Evolutionary conservation across 2,113 vertebrate species (phyloP), one percentile per base, ranked within the genome.

Genomic region (Sapajus apella): DNA sequence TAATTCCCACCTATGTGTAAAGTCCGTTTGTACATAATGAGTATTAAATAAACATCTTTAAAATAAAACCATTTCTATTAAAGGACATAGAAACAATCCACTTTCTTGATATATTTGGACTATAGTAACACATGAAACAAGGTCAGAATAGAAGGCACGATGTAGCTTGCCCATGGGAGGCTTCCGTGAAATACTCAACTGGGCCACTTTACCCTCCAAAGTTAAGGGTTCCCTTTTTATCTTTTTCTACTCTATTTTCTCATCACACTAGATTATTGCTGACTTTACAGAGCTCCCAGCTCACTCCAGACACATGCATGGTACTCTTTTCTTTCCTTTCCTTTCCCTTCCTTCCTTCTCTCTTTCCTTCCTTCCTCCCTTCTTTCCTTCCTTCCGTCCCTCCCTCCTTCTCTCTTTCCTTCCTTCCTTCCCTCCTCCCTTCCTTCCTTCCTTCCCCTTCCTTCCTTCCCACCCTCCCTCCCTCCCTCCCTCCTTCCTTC

Each of bases 141-240:
- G 70, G 5, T 70, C 3, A 10, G 11, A 13, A 3, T 3, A 20
- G 23, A 2, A 18, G 35, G 32, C 10, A 3, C 5, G 2, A 5
- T 2, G 6, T 0, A 1, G 5, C 2, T 9, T 6, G n/a, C 23
- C 8, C 47, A 5, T 3, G 1, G 2, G 55, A 16, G 37, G 8
- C 8, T 1, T 20, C 66, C 0, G 0, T 1, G 10, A 1, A 5
- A n/a, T 9, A 2, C 12, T 56, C 43, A 43, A 2, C 8, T 43
- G 21, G 27, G 35, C 23, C 3, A 6, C 13, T 45, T 25, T 2
- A 0, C 8, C 76, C 43, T 18, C 20, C 16, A 40, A 68, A 40
- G 32, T 2, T 8, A 23, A 68, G 23, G 1, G 12, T 68, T 16
- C 5, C 2, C 12, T 16, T 25, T 35, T 6, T 16, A 8, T 40